Base-by-base conservation (phyloP, 2,888 invertebrate genomes). In the Epirrhoe alternata region DNA sequence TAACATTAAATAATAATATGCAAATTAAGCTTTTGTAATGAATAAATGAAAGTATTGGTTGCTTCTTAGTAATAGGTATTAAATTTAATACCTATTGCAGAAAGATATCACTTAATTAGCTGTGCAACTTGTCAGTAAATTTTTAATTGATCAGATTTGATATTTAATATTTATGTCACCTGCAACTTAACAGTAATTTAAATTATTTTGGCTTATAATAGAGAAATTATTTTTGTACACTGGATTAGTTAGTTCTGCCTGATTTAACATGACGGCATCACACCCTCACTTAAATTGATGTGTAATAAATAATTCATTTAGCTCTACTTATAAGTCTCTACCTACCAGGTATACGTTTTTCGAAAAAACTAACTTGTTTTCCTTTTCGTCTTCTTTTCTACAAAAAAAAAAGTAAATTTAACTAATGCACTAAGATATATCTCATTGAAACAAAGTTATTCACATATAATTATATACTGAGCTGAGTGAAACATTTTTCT, bases 401-500 rank as follows among this genome's bases (percentile, higher is more conserved):
- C 8, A 38, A 38, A 38, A 1, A 35, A 8, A 38, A 10, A 10
- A 10, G 8, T 38, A 10, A 38, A 10, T 38, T 7, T 8, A 10
- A 38, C 7, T 35, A 42, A 42, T 42, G 12, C 8, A 14, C 14
- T 42, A 42, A 1, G 7, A 16, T 16, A 47, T 16, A 6, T 14
- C 14, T 47, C 47, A 16, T 6, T 47, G 16, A 14, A 14, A 47
- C 6, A 47, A 47, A 47, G 1, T 6, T 14, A 47, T 47, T n/a
- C 5, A 33, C 17, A 57, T 5, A 24, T 56, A 33, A 57, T 42
- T 56, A 30, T 51, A 45, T 5, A 31, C 31, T 4, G 16, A 49
- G 53, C 30, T 62, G 58, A 62, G 55, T 42, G 54, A 61, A 65
- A 61, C 58, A 63, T 61, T 60, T 60, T 64, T 38, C 55, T 54